A percentile compares a stretch with the other conserved stretches of the same genome.
These are phyloP conservation scores for Megaceryle alcyon DNA, from an alignment of 2,797 vertebrate species.

Conservation along the genomic window DNA sequence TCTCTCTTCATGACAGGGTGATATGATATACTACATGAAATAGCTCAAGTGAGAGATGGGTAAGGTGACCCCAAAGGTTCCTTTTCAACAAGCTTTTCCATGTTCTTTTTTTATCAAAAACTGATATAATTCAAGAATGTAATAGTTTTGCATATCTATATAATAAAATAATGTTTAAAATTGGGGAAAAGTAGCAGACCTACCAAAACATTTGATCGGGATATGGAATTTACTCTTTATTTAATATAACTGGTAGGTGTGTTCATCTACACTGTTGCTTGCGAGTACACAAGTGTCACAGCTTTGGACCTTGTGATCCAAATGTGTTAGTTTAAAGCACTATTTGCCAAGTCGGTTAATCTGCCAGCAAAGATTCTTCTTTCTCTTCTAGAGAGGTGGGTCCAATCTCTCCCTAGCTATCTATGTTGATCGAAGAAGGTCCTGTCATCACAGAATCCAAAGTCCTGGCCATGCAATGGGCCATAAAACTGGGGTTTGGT, in stretches of 20 bases:
- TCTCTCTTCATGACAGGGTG: not conserved
- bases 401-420: too few species aligned
- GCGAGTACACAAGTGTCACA: rapidly evolving
- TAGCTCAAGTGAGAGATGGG: not conserved
- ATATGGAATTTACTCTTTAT: not conserved
- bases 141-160: not conserved
- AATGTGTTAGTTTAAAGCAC: not conserved
- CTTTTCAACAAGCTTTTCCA: not conserved
- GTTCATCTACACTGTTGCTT: not conserved
- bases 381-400: rapidly evolving
- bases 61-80: not conserved
- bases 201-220: not conserved
- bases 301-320: not conserved
- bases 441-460: rapidly evolving
- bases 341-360: not conserved
- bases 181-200: not conserved
- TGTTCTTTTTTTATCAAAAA: not conserved
- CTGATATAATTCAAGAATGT: not conserved
- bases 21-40: not conserved
- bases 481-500: rapidly evolving
- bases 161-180: not conserved
- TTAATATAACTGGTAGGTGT: not conserved
- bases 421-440: rapidly evolving
- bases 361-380: not conserved
- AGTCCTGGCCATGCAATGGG: too few species aligned